Conservation (phyloP, 2,797 vertebrate genomes). For the Bothrops alternatus region DNA sequence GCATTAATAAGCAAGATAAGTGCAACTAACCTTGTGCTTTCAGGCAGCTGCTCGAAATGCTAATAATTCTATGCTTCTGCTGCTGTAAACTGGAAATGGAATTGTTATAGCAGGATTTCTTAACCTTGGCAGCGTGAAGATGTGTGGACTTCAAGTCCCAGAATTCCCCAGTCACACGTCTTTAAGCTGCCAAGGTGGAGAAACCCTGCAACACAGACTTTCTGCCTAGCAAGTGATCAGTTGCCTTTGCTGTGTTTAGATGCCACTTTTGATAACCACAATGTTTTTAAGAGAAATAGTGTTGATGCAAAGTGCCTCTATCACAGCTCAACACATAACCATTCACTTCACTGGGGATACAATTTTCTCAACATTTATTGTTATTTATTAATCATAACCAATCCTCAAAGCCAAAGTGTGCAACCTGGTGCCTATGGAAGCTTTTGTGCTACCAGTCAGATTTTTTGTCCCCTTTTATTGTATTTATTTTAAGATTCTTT, state of each 20-base stretch:
- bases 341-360: neutral
- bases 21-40: neutral
- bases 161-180: neutral
- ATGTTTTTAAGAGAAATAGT: too few species aligned
- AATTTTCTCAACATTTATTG: neutral
- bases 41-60: neutral
- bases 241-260: neutral
- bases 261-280: too few species aligned
- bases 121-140: neutral
- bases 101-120: neutral
- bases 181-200: neutral
- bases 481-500: neutral
- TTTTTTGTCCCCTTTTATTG: neutral
- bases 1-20: neutral
- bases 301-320: too few species aligned
- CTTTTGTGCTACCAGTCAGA: neutral
- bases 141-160: neutral
- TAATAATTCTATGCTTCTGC: neutral
- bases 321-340: neutral
- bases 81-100: neutral
- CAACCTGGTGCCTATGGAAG: neutral
- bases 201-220: neutral
- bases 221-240: neutral
- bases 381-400: neutral
- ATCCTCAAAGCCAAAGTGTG: neutral